These are phyloP conservation scores for Nephotettix cincticeps DNA, from an alignment of 1,140 invertebrate genomes.

Conservation along the genomic window DNA sequence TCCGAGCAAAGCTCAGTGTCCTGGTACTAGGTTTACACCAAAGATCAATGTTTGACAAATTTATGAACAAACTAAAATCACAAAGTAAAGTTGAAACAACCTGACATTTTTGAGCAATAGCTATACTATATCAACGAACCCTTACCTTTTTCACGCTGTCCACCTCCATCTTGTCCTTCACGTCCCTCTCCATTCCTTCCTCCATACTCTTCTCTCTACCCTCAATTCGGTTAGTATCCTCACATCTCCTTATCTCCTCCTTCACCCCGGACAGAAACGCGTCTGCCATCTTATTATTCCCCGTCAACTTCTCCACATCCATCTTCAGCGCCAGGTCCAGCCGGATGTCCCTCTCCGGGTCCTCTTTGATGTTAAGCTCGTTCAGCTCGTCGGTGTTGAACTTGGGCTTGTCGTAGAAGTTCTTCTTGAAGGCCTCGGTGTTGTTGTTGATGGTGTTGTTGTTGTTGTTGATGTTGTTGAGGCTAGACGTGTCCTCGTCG, in stretches of 20 bases:
- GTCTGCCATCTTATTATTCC: conserved; percentile 43
- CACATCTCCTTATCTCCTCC: conserved; percentile 36
- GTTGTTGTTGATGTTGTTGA: conserved; percentile 45
- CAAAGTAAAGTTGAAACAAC: too few relatives aligned
- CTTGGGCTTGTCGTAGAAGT: conserved; percentile 60
- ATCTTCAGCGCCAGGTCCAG: conserved; percentile 26
- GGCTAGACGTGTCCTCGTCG: conserved; percentile 45
- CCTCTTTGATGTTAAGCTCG: not conserved
- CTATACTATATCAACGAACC: too few relatives aligned
- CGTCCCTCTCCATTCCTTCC: not conserved
- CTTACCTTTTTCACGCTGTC: conserved; percentile 46
- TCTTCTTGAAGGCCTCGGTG: conserved; percentile 51
- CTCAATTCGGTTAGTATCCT: conserved; percentile 30
- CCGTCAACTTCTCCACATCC: conserved; percentile 44
- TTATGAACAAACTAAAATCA: too few relatives aligned
- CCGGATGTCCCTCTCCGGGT: not conserved
- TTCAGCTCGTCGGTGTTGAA: conserved; percentile 45
- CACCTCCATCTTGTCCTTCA: conserved; percentile 40
- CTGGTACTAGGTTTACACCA: too few relatives aligned
- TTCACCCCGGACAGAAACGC: conserved; percentile 44
- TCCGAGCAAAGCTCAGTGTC: too few relatives aligned
- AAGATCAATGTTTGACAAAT: too few relatives aligned
- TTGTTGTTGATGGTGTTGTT: conserved; percentile 40
- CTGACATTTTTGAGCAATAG: too few relatives aligned
- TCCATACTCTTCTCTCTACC: too few relatives aligned